phyloP scores from a whole-genome alignment of 1,140 invertebrate species.

The Pantala flavescens region DNA sequence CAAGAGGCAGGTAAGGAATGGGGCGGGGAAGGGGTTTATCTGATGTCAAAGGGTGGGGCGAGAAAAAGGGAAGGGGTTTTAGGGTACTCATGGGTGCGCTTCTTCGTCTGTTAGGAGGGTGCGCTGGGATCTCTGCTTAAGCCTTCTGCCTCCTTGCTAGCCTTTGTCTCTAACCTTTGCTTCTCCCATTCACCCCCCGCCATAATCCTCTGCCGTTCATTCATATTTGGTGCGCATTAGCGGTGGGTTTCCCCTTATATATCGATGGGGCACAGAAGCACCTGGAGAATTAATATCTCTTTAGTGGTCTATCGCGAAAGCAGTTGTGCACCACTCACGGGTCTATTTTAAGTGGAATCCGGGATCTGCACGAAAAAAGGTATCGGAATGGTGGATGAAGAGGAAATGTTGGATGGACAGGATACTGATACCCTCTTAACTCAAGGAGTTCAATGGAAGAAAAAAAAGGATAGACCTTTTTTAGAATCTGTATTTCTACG shows the following conservation, averaged over 20 bases:
- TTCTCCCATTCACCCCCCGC: background rate
- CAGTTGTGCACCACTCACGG: too few relatives aligned
- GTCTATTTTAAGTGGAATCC: too few relatives aligned
- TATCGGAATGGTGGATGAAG: too few relatives aligned
- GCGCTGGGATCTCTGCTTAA: background rate
- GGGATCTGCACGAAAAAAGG: too few relatives aligned
- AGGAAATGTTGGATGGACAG: too few relatives aligned
- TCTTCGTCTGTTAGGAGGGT: background rate
- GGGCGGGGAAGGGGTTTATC: background rate
- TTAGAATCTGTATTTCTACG: too few relatives aligned
- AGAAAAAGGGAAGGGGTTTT: background rate
- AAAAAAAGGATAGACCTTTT: too few relatives aligned
- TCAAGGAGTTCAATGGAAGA: too few relatives aligned
- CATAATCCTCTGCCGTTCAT: background rate
- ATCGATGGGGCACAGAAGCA: background rate
- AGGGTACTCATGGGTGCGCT: background rate
- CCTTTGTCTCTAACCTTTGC: conserved; percentile 8
- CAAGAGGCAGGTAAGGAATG: background rate
- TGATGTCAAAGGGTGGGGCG: background rate
- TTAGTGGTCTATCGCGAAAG: too few relatives aligned
- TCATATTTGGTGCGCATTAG: conserved; percentile 5
- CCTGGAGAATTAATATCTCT: background rate
- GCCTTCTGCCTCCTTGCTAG: background rate
- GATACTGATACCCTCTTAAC: too few relatives aligned
- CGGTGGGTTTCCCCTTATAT: conserved; percentile 7